Conservation (phyloP, 2,797 vertebrate species). For the Microctenopoma lineatum region DNA sequence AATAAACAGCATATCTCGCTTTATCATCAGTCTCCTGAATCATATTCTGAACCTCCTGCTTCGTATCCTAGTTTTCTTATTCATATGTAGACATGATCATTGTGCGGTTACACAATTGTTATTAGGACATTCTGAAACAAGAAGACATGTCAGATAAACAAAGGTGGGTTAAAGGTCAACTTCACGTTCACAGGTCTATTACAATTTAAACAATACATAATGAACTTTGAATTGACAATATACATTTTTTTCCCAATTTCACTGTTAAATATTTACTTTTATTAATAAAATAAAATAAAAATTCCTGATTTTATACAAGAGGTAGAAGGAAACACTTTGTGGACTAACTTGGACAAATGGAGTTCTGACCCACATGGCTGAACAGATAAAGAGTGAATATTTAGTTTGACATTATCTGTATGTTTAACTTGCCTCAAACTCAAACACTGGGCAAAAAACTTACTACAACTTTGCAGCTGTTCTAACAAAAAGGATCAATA, state of each 20-base stretch:
- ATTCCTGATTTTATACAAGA: neutral
- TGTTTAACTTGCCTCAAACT: conserved; percentile 6
- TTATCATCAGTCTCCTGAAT: neutral
- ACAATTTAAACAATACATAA: no score
- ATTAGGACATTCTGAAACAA: no score
- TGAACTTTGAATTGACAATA: no score
- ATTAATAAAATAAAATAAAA: no score
- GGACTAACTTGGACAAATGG: neutral
- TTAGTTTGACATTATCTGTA: neutral
- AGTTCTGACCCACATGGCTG: neutral
- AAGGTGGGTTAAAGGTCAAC: no score
- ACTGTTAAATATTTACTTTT: no score
- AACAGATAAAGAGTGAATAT: neutral
- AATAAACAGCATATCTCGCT: no score
- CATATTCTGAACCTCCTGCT: neutral
- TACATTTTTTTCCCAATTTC: no score
- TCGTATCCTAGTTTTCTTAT: neutral
- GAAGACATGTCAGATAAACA: no score
- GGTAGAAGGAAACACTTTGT: neutral
- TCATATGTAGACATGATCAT: no score
- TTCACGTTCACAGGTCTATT: no score
- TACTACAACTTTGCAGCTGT: conserved; percentile 25
- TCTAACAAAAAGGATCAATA: conserved; percentile 1
- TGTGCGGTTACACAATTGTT: no score
- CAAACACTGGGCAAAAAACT: conserved; percentile 14